Conservation (phyloP, 1,140 invertebrate species). For the Parapsyche elsis region DNA sequence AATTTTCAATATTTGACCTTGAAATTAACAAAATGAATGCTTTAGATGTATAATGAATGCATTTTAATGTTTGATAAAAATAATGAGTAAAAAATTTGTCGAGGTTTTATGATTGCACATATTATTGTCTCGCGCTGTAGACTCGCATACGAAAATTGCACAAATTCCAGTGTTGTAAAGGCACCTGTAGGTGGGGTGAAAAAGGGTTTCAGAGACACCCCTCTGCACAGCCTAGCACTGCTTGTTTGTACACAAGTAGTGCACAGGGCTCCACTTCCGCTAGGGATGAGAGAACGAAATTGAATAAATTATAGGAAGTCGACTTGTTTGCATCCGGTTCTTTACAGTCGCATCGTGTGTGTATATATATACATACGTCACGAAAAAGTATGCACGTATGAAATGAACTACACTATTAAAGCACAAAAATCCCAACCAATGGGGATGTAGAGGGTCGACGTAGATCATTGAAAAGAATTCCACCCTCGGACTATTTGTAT, state of each 20-base stretch:
- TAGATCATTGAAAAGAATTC: not conserved
- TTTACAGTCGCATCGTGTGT: not conserved
- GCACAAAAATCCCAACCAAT: not conserved
- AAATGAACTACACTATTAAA: not conserved
- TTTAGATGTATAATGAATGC: too few species aligned
- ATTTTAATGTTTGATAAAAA: too few species aligned
- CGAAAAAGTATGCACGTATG: not conserved
- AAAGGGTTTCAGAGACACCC: not conserved
- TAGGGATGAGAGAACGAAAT: conserved; percentile 24
- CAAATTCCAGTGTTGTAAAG: not conserved
- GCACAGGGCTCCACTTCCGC: conserved; percentile 27
- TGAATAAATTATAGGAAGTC: conserved; percentile 42
- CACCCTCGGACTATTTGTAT: conserved; percentile 13
- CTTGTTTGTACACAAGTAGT: conserved; percentile 33
- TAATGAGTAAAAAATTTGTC: too few species aligned
- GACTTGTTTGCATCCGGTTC: conserved; percentile 37
- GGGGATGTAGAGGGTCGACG: not conserved
- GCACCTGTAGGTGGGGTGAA: not conserved
- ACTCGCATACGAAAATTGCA: not conserved
- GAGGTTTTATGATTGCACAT: too few species aligned
- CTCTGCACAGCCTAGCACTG: not conserved
- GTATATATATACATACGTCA: not conserved
- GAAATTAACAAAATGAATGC: too few species aligned
- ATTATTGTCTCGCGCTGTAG: too few species aligned
- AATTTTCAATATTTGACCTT: too few species aligned